Percentiles rank a stretch among this genome's conserved stretches.
phyloP scores from a whole-genome alignment of 2,888 invertebrate genomes.

The Dryococelus australis region DNA sequence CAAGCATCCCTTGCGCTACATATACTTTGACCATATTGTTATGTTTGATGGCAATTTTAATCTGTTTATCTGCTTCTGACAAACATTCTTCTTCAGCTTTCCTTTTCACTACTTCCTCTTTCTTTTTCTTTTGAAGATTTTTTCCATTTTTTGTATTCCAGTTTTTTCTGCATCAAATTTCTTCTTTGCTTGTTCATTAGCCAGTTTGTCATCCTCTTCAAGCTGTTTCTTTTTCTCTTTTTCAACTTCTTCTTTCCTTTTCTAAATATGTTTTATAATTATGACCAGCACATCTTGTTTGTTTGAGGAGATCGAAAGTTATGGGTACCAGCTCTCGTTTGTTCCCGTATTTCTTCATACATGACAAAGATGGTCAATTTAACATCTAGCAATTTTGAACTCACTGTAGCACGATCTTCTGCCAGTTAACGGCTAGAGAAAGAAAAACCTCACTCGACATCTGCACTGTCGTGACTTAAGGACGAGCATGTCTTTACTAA shows the following conservation, averaged over 20 bases:
- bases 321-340: too few relatives aligned
- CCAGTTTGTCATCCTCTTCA: not conserved
- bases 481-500: not conserved
- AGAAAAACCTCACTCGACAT: not conserved
- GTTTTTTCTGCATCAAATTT: too few relatives aligned
- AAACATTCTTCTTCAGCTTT: not conserved
- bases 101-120: not conserved
- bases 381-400: not conserved
- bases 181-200: not conserved
- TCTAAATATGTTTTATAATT: too few relatives aligned
- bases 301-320: too few relatives aligned
- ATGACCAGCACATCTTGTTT: too few relatives aligned
- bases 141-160: not conserved
- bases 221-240: not conserved
- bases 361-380: slow-evolving; percentile 22
- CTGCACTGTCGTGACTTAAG: slow-evolving; percentile 17
- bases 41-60: not conserved
- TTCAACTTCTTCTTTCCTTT: not conserved
- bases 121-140: slow-evolving; percentile 16
- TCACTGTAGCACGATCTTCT: not conserved
- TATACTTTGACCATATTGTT: not conserved
- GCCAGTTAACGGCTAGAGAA: not conserved
- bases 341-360: too few relatives aligned
- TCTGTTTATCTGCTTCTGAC: not conserved
- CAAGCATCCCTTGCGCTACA: slow-evolving; percentile 4